Conservation (phyloP, 2,888 invertebrate genomes). For the Mythimna ferrago region DNA sequence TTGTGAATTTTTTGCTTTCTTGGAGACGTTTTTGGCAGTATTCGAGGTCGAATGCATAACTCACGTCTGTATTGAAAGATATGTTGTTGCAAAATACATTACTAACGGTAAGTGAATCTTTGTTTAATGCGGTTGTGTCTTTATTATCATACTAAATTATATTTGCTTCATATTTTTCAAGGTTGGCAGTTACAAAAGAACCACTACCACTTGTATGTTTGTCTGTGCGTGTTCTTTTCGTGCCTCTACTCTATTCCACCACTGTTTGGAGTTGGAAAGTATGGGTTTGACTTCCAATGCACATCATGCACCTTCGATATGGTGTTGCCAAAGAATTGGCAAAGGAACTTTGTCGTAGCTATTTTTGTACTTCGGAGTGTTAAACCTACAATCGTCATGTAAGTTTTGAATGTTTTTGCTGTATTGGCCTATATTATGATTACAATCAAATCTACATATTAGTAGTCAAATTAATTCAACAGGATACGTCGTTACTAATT, state of each 20-base stretch:
- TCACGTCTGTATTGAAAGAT: conserved; percentile 87
- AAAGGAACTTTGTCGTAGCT: conserved; percentile 73
- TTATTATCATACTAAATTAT: conserved; percentile 24
- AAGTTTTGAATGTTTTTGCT: conserved; percentile 61
- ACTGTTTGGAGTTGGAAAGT: conserved; percentile 80
- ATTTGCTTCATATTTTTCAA: conserved; percentile 67
- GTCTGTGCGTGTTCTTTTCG: conserved; percentile 79
- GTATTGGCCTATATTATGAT: neutral
- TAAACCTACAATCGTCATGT: conserved; percentile 84
- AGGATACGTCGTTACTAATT: conserved; percentile 9
- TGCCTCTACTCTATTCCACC: conserved; percentile 81
- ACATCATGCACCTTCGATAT: conserved; percentile 82
- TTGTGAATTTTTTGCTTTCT: conserved; percentile 79
- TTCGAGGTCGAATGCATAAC: conserved; percentile 86
- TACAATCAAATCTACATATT: neutral
- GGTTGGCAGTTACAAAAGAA: conserved; percentile 79
- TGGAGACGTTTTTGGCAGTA: conserved; percentile 85
- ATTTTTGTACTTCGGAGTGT: conserved; percentile 81
- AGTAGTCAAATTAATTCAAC: neutral
- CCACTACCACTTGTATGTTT: conserved; percentile 78
- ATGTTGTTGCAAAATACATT: conserved; percentile 82
- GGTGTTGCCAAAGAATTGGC: conserved; percentile 76
- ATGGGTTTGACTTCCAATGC: conserved; percentile 83
- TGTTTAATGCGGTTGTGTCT: conserved; percentile 28
- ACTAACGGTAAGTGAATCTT: conserved; percentile 78